Evolutionary conservation across 2,797 vertebrate species (phyloP), one percentile per base, ranked within the genome.

Genomic region (Linurgus olivaceus): DNA sequence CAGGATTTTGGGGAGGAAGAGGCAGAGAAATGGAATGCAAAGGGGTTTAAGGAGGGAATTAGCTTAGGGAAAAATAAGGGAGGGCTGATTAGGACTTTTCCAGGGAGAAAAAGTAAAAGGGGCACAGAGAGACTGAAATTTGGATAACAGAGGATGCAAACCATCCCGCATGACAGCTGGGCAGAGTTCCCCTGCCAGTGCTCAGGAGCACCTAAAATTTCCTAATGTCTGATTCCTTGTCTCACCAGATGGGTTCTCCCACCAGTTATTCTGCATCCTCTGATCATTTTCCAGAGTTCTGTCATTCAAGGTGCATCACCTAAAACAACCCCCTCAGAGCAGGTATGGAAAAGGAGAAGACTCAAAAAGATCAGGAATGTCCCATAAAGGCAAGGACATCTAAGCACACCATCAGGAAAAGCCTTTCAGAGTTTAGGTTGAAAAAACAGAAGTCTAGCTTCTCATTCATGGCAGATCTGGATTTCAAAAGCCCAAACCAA

Each of bases 151-250:
- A 67, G 24, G 2, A 7, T 57, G n/a, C 48, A 82, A 86, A 3
- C 13, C 42, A 68, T 37, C 14, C 18, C 6, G 3, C 7, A 5
- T 10, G 11, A 21, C 9, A 72, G 13, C 8, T 72, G 9, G 9
- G 31, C 19, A 71, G 13, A 54, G 18, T 20, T 54, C n/a, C n/a
- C 8, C 38, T 8, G 2, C 20, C 13, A 51, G 19, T 19, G 23
- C 11, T 31, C 4, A 4, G 29, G 37, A 88, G 28, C 4, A 57
- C 14, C 33, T 48, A 48, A 77, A 79, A 48, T 1, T 13, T 31
- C 15, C 18, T n/a, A 5, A 61, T 1, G 0, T 31, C 54, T 52
- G 33, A 37, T 28, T 63, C 17, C 23, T 0, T 2, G 7, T 83
- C 33, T 61, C 58, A 37, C 5, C 15, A 37, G 12, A 17, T 73